A percentile compares a stretch with the other conserved stretches of the same genome.
Conservation (phyloP, 2,113 vertebrate species). For the Phycodurus eques region DNA sequence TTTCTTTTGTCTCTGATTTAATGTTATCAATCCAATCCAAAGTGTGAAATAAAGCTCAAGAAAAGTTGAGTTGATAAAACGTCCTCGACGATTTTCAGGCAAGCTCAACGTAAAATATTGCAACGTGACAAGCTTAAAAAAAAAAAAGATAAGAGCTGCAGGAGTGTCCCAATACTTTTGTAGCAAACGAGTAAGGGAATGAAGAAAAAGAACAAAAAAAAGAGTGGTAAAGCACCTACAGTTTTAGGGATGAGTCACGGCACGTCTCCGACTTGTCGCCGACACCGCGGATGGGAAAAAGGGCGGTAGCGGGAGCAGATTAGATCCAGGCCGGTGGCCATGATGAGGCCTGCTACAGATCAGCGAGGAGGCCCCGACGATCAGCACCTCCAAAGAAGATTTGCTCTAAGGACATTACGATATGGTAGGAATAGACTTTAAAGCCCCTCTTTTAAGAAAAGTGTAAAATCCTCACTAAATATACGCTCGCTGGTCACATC, state of each 20-base stretch:
- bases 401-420: slow-evolving; percentile 5
- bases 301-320: slow-evolving; percentile 54
- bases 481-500: neutral
- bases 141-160: too few species aligned
- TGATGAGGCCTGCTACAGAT: slow-evolving; percentile 57
- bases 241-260: slow-evolving; percentile 36
- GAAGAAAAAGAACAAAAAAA: slow-evolving; percentile 34
- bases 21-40: too few species aligned
- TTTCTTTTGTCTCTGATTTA: too few species aligned
- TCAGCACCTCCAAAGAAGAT: slow-evolving; percentile 5
- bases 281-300: slow-evolving; percentile 33
- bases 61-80: too few species aligned
- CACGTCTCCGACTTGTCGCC: slow-evolving; percentile 41
- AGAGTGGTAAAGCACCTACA: neutral
- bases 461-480: slow-evolving; percentile 1
- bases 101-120: too few species aligned
- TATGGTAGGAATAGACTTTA: neutral
- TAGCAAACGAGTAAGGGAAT: slow-evolving; percentile 14
- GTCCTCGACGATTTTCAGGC: too few species aligned
- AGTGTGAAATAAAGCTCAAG: too few species aligned
- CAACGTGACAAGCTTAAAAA: neutral
- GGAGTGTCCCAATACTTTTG: neutral
- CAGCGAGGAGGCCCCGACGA: slow-evolving; percentile 33
- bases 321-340: slow-evolving; percentile 67
- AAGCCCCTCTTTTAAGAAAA: neutral